Evolutionary conservation across 1,140 invertebrate genomes (phyloP).

Genomic region (Neodiprion fabricii): DNA sequence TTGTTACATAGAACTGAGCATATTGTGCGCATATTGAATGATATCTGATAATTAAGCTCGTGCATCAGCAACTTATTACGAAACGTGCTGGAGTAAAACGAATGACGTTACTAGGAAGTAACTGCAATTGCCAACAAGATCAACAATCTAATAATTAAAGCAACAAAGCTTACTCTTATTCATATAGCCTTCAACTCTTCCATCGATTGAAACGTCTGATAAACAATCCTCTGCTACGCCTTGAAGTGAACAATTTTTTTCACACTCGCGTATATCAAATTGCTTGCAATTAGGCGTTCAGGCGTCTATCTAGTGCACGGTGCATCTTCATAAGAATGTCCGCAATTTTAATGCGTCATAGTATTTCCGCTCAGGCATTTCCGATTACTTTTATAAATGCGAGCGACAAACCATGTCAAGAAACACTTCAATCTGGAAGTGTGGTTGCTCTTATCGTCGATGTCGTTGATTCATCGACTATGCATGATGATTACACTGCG

Average conservation of each 20-base stretch:
- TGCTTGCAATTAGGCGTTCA: not conserved
- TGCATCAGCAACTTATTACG: too few species aligned
- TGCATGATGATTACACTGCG: too few species aligned
- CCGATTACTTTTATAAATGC: not conserved
- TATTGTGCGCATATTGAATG: too few species aligned
- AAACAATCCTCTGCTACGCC: not conserved
- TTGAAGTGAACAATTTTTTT: not conserved
- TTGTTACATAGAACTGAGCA: too few species aligned
- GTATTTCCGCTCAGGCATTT: not conserved
- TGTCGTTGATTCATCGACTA: too few species aligned
- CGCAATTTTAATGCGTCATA: not conserved
- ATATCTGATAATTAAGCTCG: too few species aligned
- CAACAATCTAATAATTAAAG: not conserved
- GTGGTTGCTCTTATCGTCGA: too few species aligned
- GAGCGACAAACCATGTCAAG: too few species aligned
- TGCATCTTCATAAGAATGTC: not conserved
- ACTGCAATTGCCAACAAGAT: not conserved
- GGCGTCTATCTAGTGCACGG: not conserved
- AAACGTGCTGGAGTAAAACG: not conserved
- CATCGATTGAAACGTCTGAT: not conserved
- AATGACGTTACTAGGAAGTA: not conserved
- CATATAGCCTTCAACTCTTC: not conserved
- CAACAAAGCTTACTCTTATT: not conserved
- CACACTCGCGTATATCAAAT: not conserved
- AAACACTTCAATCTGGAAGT: too few species aligned